Base-by-base conservation (phyloP, 2,113 vertebrate species). In the Apistogramma diplotaenia region DNA sequence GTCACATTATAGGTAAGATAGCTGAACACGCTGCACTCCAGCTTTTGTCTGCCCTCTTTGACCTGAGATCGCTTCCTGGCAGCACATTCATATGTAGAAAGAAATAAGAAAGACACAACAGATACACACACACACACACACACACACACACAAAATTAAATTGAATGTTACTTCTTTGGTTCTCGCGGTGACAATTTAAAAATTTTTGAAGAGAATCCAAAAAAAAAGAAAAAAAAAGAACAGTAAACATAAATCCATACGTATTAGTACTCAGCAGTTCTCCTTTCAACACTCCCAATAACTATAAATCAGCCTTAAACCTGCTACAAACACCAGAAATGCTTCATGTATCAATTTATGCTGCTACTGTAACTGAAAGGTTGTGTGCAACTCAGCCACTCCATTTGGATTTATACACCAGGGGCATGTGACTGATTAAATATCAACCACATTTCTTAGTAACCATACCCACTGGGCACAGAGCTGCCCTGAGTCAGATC, bases 31-130 rank as follows among this genome's bases (percentile, higher is more conserved):
- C 37, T 65, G 25, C 81, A 37, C 79, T 74, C 46, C 29, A 74
- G 61, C 67, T 75, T 18, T 53, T 15, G 18, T 53, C 82, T 25
- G 25, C 53, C 81, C 59, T 21, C 54, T 51, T 1, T 86, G 87
- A 89, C 88, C 85, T 53, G 23, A 56, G 67, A 87, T 91, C 82
- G 81, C 21, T 83, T 61, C 11, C 77, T 27, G 40, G 29, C 51
- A 46, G 79, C 71, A 74, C 27, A 54, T 51, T 74, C 13, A 13
- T 19, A 73, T 51, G 49, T 73, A 65, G 27, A 62, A 8, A 49
- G 57, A 16, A 51, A 33, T 56, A 19, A 27, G 51, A 76, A 51
- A 12, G 33, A 33, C 7, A 27, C 18, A 6, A 49, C 46, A 27
- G 25, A 3, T 16, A 43, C 37, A 43, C 23, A 43, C 61, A 65